Conservation (phyloP, 2,888 invertebrate species). For the Tenthredo distinguenda region DNA sequence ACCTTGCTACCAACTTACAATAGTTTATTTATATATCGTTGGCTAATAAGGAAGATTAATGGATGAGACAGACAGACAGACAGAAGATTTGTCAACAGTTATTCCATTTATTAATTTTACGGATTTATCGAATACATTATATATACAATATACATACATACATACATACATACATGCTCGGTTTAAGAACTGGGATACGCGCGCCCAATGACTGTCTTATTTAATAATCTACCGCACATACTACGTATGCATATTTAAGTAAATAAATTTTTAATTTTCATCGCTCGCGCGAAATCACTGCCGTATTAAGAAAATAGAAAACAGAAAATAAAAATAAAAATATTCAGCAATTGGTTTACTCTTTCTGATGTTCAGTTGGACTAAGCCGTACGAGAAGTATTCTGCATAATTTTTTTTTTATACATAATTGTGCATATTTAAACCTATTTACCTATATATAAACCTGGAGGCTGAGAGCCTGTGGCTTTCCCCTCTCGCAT, state of each 20-base stretch:
- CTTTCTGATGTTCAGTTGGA: slow-evolving; percentile 1
- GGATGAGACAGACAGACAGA: slow-evolving; percentile 2
- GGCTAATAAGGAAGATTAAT: slow-evolving; percentile 27
- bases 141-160: background rate
- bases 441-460: background rate
- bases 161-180: background rate
- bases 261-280: background rate
- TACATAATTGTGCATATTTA: background rate
- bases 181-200: background rate
- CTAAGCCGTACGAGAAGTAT: background rate
- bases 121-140: background rate
- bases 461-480: background rate
- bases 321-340: background rate
- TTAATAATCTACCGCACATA: slow-evolving; percentile 41
- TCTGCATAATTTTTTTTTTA: background rate
- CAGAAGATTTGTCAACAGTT: background rate
- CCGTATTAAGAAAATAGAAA: background rate
- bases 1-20: slow-evolving; percentile 70
- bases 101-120: background rate
- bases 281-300: slow-evolving; percentile 16
- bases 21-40: slow-evolving; percentile 45
- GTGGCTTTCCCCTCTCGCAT: background rate
- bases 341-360: background rate
- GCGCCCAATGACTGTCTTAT: slow-evolving; percentile 12
- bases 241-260: slow-evolving; percentile 39